These are phyloP conservation scores for Elephantulus edwardii DNA, from an alignment of 2,113 vertebrate species.

Conservation along the genomic window DNA sequence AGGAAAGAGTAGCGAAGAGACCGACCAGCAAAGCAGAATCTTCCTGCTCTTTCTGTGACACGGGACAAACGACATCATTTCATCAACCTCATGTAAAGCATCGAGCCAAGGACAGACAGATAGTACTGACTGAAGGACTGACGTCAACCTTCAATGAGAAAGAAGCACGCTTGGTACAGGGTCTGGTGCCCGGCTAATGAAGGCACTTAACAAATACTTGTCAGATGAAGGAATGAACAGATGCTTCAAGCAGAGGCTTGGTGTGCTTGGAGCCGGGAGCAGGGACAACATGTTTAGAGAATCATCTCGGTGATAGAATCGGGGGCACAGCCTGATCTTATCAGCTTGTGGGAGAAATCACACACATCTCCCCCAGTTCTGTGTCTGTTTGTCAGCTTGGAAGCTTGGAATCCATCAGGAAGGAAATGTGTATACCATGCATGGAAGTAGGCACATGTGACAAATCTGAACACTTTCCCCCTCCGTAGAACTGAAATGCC, in stretches of 20 bases:
- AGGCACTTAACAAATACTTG: background rate
- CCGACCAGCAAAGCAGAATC: background rate
- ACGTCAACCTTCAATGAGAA: background rate
- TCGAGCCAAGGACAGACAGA: background rate
- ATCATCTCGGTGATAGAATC: background rate
- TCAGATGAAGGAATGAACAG: background rate
- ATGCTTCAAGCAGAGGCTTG: background rate
- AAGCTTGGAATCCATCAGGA: background rate
- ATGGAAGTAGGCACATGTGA: background rate
- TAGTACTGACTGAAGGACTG: background rate
- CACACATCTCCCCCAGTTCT: background rate
- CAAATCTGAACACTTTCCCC: background rate
- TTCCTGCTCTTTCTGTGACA: background rate
- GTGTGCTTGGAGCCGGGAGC: background rate
- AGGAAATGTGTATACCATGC: background rate
- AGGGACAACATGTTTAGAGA: background rate
- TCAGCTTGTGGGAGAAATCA: background rate
- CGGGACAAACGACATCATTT: background rate
- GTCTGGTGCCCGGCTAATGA: background rate
- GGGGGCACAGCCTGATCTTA: background rate
- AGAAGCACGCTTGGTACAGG: background rate
- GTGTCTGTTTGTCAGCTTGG: background rate
- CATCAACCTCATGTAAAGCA: background rate
- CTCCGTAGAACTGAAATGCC: too few relatives aligned
- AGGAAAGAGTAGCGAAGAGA: background rate